Percentiles rank a stretch among this genome's conserved stretches.
phyloP scores from a whole-genome alignment of 2,888 invertebrate species.

The Lasioglossum figueresi region DNA sequence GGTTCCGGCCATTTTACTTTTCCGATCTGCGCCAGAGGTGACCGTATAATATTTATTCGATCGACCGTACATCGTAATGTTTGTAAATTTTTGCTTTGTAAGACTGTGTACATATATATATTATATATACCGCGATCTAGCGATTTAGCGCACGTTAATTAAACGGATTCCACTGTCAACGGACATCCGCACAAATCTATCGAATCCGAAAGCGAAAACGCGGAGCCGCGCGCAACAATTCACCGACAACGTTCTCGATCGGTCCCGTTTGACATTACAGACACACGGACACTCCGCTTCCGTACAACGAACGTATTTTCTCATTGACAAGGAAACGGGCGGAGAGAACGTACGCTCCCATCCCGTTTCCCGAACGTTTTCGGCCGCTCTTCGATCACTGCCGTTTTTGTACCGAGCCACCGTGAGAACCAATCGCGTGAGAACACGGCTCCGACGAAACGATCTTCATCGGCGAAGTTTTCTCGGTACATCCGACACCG shows the following conservation, averaged over 20 bases:
- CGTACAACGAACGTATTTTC: slow-evolving; percentile 17
- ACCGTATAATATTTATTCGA: slow-evolving; percentile 75
- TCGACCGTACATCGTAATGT: slow-evolving; percentile 81
- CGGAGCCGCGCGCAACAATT: neutral
- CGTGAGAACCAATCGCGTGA: neutral
- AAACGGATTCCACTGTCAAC: slow-evolving; percentile 46
- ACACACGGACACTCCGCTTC: neutral
- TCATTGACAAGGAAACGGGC: neutral
- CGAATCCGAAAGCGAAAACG: neutral
- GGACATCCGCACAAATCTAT: slow-evolving; percentile 6
- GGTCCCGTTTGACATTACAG: neutral
- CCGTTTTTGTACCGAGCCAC: neutral
- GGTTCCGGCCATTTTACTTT: slow-evolving; percentile 28
- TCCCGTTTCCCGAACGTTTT: neutral
- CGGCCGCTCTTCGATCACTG: neutral
- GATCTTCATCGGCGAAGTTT: neutral
- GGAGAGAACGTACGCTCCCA: neutral
- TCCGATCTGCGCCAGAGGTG: slow-evolving; percentile 49
- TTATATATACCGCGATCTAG: slow-evolving; percentile 77
- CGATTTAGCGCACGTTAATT: slow-evolving; percentile 74
- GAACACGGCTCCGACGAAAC: neutral
- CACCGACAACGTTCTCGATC: neutral
- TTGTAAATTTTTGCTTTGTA: slow-evolving; percentile 84
- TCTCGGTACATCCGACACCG: neutral
- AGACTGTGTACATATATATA: slow-evolving; percentile 84